Evolutionary conservation across 2,888 invertebrate species (phyloP).

Genomic region (Apomyelois bistriatella): DNA sequence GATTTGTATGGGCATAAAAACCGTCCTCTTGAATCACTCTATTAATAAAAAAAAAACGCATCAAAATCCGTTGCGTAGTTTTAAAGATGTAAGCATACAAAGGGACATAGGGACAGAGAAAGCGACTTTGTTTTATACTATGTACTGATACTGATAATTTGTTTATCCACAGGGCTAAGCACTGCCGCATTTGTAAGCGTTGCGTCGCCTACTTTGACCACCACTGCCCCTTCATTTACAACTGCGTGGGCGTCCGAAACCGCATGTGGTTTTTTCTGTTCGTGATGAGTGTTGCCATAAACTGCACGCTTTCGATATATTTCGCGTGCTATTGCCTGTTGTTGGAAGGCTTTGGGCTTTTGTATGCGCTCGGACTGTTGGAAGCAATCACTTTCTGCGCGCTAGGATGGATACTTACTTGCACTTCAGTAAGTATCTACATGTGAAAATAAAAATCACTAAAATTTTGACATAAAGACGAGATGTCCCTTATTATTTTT

Average conservation of each 20-base stretch:
- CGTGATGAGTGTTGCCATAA: conserved; percentile 92
- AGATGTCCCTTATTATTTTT: no score
- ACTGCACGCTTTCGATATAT: conserved; percentile 92
- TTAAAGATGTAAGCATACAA: no score
- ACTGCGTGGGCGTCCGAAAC: conserved; percentile 95
- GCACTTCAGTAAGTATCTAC: conserved; percentile 86
- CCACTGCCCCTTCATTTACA: conserved; percentile 97
- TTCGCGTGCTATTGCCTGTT: conserved; percentile 92
- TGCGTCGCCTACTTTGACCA: conserved; percentile 95
- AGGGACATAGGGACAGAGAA: no score
- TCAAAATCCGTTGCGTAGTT: no score
- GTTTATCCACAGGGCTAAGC: conserved; percentile 83
- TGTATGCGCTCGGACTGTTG: conserved; percentile 90
- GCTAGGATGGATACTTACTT: conserved; percentile 92
- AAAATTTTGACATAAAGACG: no score
- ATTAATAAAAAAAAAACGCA: no score
- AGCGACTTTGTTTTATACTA: no score
- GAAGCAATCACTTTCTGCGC: conserved; percentile 92
- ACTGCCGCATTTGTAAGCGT: conserved; percentile 94
- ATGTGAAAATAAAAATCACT: not conserved
- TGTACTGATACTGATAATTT: no score
- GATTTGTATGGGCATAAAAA: no score
- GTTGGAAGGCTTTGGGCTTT: conserved; percentile 89
- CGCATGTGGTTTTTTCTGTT: conserved; percentile 96
- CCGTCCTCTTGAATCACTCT: no score